These are phyloP conservation scores for Chondrilla cf. caribensis DNA, from an alignment of 37 sponge, comb jelly and placozoan genomes.

Conservation along the genomic window DNA sequence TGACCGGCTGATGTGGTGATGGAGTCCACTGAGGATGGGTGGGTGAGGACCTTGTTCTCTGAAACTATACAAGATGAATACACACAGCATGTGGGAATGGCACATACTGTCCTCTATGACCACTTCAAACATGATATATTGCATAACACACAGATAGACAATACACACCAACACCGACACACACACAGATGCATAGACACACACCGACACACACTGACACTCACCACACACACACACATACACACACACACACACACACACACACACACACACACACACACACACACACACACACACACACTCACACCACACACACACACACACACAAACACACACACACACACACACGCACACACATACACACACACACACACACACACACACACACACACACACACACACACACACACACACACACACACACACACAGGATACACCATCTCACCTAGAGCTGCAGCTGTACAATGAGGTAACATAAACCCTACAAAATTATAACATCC, in stretches of 20 bases:
- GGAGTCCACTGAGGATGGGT: conserved; percentile 98
- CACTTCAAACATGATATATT: neutral
- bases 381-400: conserved; percentile 25
- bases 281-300: conserved; percentile 25
- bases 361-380: conserved; percentile 15
- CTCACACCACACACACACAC: conserved; percentile 21
- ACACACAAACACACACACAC: neutral
- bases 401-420: conserved; percentile 17
- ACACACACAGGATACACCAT: neutral
- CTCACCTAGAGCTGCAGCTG: neutral
- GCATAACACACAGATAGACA: neutral
- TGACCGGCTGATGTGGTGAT: conserved; percentile 90
- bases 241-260: neutral
- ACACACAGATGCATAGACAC: neutral
- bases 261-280: conserved; percentile 14
- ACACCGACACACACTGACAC: neutral
- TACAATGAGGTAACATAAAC: neutral
- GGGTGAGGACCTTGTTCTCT: conserved; percentile 96
- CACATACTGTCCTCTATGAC: neutral
- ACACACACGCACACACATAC: neutral
- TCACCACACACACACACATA: neutral
- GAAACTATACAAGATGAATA: conserved; percentile 56
- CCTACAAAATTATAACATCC: neutral
- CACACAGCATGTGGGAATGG: neutral
- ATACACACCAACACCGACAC: conserved; percentile 5